Base-by-base conservation (phyloP, 2,113 vertebrate species). In the Arizona elegans region DNA sequence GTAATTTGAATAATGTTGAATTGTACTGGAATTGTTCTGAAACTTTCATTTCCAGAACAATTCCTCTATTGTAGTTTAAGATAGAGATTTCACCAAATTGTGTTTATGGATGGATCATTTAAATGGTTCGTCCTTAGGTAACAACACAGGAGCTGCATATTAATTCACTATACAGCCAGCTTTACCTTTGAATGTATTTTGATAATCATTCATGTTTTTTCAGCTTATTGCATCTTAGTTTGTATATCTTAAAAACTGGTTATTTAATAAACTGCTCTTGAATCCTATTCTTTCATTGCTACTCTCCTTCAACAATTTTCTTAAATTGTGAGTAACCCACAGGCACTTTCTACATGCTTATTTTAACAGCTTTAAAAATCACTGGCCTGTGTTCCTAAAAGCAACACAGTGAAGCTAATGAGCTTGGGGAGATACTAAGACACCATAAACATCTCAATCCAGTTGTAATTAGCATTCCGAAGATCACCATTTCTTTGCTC, bases 401-500 rank as follows among this genome's bases (percentile, higher is more conserved):
- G 93, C 91, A 94, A 94, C 94, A 88, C 85, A 29, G 90, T 93
- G 92, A 85, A 96, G 88, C 58, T 97, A 96, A 97, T 95, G 95
- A 96, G 96, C 93, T 96, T 96, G 95, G 95, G 90, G 90, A 94
- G 96, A 96, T 96, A 92, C 90, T 94, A 91, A 91, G 95, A 95
- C 92, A 89, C 91, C 89, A 90, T 96, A 96, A 96, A 95, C 95
- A 91, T 94, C 94, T 96, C 95, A 95, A 95, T 95, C 94, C 1
- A 8, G 90, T 89, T 90, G 94, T 96, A 97, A 97, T 95, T 81
- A 95, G 94, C 94, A 91, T 92, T 88, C 15, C 93, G 89, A 93
- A 96, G 92, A 91, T 52, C 90, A 93, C 93, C 93, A 93, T 89
- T 86, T 91, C 88, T 93, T 92, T 93, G 92, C 93, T 94, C 86